phyloP scores from a whole-genome alignment of 2,113 vertebrate species.

The Onychostoma macrolepis region DNA sequence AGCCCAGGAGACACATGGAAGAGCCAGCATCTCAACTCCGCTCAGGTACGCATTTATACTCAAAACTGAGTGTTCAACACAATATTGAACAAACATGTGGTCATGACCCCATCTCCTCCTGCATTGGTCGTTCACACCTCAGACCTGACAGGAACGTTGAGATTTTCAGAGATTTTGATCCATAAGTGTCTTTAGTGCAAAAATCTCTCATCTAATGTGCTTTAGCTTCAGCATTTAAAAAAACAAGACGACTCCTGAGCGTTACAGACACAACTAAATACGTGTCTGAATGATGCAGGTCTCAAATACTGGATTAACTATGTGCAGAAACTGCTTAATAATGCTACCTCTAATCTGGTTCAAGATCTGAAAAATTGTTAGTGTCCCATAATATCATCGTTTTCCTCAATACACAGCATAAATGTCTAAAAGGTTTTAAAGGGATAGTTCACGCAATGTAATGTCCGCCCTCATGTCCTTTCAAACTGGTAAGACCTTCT shows the following conservation, averaged over 20 bases:
- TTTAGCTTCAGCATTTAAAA: neutral
- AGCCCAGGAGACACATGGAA: conserved; percentile 93
- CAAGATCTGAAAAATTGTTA: too few relatives aligned
- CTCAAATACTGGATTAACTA: neutral
- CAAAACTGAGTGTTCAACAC: neutral
- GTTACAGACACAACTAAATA: too few relatives aligned
- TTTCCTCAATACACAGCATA: neutral
- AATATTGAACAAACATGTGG: neutral
- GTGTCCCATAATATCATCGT: neutral
- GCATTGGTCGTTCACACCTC: neutral
- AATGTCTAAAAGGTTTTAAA: neutral
- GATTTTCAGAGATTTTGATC: neutral
- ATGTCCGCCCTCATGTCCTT: too few relatives aligned
- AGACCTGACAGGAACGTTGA: too few relatives aligned
- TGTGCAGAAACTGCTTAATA: neutral
- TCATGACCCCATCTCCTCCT: neutral
- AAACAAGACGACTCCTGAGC: neutral
- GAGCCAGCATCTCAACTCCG: conserved; percentile 93
- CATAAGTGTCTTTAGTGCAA: neutral
- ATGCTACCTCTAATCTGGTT: neutral
- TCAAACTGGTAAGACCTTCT: too few relatives aligned
- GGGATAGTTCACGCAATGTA: too few relatives aligned
- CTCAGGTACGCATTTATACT: conserved; percentile 79
- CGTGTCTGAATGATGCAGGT: too few relatives aligned
- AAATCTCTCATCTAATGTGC: neutral